Percentiles rank a stretch among this genome's conserved stretches.
Evolutionary conservation across 2,797 vertebrate genomes (phyloP).

Genomic region (Orientallactaga sibirica): DNA sequence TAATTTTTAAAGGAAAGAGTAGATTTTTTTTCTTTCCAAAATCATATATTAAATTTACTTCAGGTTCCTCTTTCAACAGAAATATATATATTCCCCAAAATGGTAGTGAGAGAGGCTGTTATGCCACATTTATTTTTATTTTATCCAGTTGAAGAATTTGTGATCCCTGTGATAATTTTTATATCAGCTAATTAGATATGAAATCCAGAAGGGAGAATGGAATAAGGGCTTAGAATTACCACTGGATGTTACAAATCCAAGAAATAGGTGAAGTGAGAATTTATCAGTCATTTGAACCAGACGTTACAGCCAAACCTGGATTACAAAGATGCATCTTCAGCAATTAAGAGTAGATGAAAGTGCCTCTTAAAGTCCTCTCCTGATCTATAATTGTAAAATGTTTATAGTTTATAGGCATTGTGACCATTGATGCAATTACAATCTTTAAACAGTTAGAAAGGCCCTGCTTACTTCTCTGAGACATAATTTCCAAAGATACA

Average conservation of each 20-base stretch:
- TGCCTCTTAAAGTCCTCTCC: slow-evolving; percentile 42
- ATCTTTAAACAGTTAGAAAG: slow-evolving; percentile 46
- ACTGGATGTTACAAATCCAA: slow-evolving; percentile 57
- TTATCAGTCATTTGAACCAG: slow-evolving; percentile 14
- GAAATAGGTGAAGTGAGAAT: slow-evolving; percentile 63
- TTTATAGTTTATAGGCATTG: slow-evolving; percentile 62
- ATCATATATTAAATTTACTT: slow-evolving; percentile 29
- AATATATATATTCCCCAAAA: slow-evolving; percentile 47
- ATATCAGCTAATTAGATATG: slow-evolving; percentile 69
- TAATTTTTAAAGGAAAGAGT: not conserved
- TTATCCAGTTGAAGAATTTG: slow-evolving; percentile 66
- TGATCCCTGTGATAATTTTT: slow-evolving; percentile 68
- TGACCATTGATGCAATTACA: slow-evolving; percentile 36
- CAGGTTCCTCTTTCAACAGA: slow-evolving; percentile 20
- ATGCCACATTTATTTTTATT: slow-evolving; percentile 72
- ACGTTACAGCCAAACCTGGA: slow-evolving; percentile 21
- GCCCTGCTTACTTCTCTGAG: not conserved
- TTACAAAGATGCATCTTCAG: not conserved
- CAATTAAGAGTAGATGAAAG: not conserved
- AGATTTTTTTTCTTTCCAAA: slow-evolving; percentile 45
- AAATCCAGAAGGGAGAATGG: slow-evolving; percentile 58
- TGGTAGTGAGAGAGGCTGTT: slow-evolving; percentile 20
- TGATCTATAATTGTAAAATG: slow-evolving; percentile 66
- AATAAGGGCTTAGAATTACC: slow-evolving; percentile 57
- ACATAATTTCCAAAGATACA: slow-evolving; percentile 36